Base-by-base conservation (phyloP, 1,140 invertebrate genomes). In the Phymastichus coffea region DNA sequence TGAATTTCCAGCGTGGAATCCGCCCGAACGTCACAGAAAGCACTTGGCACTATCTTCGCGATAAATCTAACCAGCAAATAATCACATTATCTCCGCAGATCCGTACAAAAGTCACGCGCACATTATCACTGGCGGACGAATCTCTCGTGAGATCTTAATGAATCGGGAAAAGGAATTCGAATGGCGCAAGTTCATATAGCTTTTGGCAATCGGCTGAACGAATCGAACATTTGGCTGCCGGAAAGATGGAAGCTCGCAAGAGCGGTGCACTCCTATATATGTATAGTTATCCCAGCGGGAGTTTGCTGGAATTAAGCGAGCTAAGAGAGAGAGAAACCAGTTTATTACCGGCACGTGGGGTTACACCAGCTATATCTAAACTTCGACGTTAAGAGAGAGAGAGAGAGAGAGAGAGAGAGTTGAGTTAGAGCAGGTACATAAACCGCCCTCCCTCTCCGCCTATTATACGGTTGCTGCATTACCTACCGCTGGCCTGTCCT, bases 281-380 rank as follows among this genome's bases (percentile, higher is more conserved):
- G 6, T 33, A 33, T 12, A 7, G 28, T 33, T 7, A 7, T 6
- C 28, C 52, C 51, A 30, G 26, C 26, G 52, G 52, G 59, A 6
- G 28, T 7, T 12, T 12, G 6, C 28, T 63, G 60, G 60, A 63
- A 67, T 66, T 65, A 65, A 56, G 57, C 63, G 54, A 59, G 64
- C 55, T 66, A 66, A 66, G 63, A 66, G 65, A 62, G n/a, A n/a
- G n/a, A n/a, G n/a, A n/a, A n/a, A 55, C 58, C 62, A 71, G 63
- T 71, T 71, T 71, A 71, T 67, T 66, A 69, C 61, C 57, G 40
- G 66, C 44, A 66, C 69, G 69, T 69, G 69, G 58, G 59, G 57
- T 59, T 52, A 53, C 49, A 46, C 20, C 37, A 54, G 52, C 46
- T 52, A 33, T 33, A 33, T 12, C 4, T 44, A 12, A 17, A 12